These are phyloP conservation scores for Cremastinae sp. DNA, from an alignment of 2,888 invertebrate species.

Conservation along the genomic window DNA sequence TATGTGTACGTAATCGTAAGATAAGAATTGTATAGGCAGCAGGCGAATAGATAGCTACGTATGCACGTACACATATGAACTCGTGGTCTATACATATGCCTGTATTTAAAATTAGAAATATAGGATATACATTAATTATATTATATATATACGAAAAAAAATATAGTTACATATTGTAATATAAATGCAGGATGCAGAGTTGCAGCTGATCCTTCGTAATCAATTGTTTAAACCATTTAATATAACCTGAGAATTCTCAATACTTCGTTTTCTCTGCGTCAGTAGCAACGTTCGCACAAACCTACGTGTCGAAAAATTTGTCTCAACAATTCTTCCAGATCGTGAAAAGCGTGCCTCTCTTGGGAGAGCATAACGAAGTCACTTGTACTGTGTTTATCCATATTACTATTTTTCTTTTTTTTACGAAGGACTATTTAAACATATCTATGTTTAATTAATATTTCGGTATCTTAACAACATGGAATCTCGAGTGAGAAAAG, in stretches of 20 bases:
- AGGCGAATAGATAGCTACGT: conserved; percentile 53
- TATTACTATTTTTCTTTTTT: conserved; percentile 60
- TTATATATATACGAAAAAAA: conserved; percentile 68
- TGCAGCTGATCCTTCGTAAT: conserved; percentile 63
- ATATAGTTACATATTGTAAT: conserved; percentile 71
- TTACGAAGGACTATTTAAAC: conserved; percentile 65
- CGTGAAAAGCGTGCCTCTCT: not conserved
- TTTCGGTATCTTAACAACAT: conserved; percentile 66
- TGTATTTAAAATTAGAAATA: conserved; percentile 72
- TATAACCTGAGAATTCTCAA: conserved; percentile 75
- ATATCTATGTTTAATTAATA: conserved; percentile 64
- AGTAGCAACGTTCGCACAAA: not conserved
- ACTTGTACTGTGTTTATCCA: conserved; percentile 63
- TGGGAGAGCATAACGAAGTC: conserved; percentile 8
- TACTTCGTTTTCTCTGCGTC: conserved; percentile 37
- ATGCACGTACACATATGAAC: conserved; percentile 53
- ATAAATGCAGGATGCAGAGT: conserved; percentile 64
- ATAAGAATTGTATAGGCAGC: conserved; percentile 59
- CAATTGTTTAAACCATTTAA: conserved; percentile 75
- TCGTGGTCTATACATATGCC: conserved; percentile 63
- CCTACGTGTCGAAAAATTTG: not conserved
- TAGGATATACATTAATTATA: conserved; percentile 64
- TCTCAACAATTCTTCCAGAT: not conserved
- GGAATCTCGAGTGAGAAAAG: conserved; percentile 19
- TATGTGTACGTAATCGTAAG: conserved; percentile 39